phyloP scores from a whole-genome alignment of 2,888 invertebrate genomes.

The Apocheima hispidaria region DNA sequence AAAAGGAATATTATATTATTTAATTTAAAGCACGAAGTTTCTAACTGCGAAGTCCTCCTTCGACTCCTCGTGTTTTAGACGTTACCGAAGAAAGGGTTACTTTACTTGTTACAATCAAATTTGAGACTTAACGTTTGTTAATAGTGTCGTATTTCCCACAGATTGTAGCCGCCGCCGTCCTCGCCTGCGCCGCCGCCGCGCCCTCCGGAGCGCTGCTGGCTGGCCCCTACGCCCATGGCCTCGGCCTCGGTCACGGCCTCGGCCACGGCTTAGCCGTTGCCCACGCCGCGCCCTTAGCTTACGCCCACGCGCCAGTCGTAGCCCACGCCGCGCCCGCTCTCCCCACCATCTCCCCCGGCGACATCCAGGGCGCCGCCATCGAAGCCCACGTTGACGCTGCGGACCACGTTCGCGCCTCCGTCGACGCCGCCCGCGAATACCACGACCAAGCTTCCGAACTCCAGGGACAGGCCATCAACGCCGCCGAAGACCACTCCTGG shows the following conservation, averaged over 20 bases:
- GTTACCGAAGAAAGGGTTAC: not conserved
- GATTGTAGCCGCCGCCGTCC: conserved; percentile 86
- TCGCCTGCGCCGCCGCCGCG: conserved; percentile 78
- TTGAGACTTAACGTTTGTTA: not conserved
- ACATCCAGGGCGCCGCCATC: conserved; percentile 77
- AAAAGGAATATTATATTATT: conserved; percentile 17
- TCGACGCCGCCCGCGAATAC: conserved; percentile 74
- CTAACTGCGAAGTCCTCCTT: not conserved
- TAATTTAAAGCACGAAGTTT: no score
- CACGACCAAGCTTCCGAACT: conserved; percentile 81
- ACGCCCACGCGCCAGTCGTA: conserved; percentile 59
- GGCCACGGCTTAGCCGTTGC: conserved; percentile 45
- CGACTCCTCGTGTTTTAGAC: not conserved
- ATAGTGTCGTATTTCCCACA: conserved; percentile 55
- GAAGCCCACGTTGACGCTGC: conserved; percentile 78
- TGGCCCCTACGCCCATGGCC: conserved; percentile 63
- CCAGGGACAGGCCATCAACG: conserved; percentile 79
- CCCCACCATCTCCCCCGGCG: conserved; percentile 80
- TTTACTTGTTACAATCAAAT: not conserved
- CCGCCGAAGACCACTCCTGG: conserved; percentile 82
- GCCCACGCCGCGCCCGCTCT: conserved; percentile 63
- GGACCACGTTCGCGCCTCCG: conserved; percentile 79
- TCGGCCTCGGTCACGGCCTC: conserved; percentile 34
- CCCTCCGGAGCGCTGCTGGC: conserved; percentile 75
- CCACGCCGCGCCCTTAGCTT: conserved; percentile 57